Evolutionary conservation across 2,113 vertebrate species (phyloP).

Genomic region (Eclectus roratus): DNA sequence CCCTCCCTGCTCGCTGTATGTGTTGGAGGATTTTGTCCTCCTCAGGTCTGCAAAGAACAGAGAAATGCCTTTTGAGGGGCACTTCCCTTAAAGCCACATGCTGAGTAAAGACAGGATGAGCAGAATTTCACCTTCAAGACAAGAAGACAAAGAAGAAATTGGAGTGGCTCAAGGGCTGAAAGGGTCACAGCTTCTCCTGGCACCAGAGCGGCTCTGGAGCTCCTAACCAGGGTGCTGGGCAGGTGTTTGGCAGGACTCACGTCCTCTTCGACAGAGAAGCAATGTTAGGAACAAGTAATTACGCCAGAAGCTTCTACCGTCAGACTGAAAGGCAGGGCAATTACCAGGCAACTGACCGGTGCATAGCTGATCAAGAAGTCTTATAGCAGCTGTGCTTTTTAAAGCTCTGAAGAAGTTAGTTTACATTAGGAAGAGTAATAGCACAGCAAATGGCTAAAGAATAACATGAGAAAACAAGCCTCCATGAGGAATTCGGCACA

Average conservation of each 20-base stretch:
- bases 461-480: background rate
- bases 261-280: background rate
- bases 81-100: background rate
- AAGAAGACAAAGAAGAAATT: background rate
- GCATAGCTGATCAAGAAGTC: background rate
- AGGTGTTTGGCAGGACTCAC: background rate
- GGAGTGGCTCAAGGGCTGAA: background rate
- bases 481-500: background rate
- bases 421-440: background rate
- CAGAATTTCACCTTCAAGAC: background rate
- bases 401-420: background rate
- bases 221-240: background rate
- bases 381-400: background rate
- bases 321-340: background rate
- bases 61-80: background rate
- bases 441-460: background rate
- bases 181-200: background rate
- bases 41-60: background rate
- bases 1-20: rapidly evolving
- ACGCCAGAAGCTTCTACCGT: background rate
- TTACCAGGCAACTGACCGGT: background rate
- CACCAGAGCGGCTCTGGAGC: background rate
- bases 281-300: background rate
- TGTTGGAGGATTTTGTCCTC: background rate
- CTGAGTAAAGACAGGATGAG: rapidly evolving